These are phyloP conservation scores for Amazona vittata DNA, from an alignment of 2,113 vertebrate genomes.

Conservation along the genomic window DNA sequence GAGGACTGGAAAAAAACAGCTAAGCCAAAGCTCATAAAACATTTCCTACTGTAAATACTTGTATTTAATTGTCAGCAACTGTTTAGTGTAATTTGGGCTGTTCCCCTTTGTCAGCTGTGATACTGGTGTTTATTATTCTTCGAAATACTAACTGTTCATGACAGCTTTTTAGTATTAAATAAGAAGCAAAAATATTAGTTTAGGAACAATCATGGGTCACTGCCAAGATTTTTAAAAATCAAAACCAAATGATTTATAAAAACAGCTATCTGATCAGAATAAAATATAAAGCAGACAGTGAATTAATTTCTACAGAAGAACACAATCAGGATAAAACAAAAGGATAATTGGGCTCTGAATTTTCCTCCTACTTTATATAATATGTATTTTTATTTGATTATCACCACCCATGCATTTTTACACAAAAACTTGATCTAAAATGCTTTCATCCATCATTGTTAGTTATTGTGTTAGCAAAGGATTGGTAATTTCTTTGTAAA, in stretches of 20 bases:
- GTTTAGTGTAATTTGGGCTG: background rate
- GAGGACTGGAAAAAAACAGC: background rate
- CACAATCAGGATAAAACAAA: background rate
- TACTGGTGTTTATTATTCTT: background rate
- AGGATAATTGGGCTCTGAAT: background rate
- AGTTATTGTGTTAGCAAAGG: background rate
- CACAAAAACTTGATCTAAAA: background rate
- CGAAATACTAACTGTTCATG: background rate
- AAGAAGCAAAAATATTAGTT: conserved; percentile 2
- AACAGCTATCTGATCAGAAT: background rate
- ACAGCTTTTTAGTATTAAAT: background rate
- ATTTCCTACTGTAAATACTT: background rate
- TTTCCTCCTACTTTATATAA: background rate
- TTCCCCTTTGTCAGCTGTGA: background rate
- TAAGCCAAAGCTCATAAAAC: background rate
- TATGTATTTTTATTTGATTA: background rate
- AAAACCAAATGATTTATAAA: background rate
- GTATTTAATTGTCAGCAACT: conserved; percentile 18
- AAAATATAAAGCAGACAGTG: background rate
- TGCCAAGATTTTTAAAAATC: background rate
- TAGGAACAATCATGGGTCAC: background rate
- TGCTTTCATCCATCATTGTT: background rate
- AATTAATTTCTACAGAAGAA: background rate
- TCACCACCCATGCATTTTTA: background rate
- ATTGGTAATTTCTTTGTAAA: background rate